phyloP scores from a whole-genome alignment of 1,140 invertebrate species.

The Tribolium castaneum region DNA sequence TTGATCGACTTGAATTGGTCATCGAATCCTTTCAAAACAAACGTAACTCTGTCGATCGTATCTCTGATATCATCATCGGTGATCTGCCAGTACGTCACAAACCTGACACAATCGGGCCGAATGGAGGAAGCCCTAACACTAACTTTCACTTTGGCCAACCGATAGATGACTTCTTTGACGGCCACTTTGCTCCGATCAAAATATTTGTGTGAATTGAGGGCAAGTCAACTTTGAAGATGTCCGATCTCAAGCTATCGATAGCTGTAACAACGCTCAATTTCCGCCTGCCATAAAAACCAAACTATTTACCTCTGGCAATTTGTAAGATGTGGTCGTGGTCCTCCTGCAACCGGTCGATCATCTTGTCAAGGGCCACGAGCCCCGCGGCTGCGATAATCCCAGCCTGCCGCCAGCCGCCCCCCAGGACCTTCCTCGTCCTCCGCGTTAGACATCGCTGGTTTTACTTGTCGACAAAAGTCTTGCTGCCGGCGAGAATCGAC shows the following conservation, averaged over 20 bases:
- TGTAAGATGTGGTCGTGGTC: slow-evolving; percentile 80
- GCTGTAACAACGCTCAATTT: slow-evolving; percentile 63
- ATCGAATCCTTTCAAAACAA: slow-evolving; percentile 69
- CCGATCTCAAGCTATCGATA: slow-evolving; percentile 68
- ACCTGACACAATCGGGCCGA: slow-evolving; percentile 67
- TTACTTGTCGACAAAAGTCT: slow-evolving; percentile 82
- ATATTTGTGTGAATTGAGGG: slow-evolving; percentile 81
- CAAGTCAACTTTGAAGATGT: slow-evolving; percentile 71
- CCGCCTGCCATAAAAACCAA: not conserved
- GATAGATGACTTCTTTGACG: slow-evolving; percentile 67
- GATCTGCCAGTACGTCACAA: slow-evolving; percentile 77
- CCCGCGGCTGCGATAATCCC: slow-evolving; percentile 92
- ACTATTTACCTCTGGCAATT: slow-evolving; percentile 74
- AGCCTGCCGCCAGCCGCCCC: slow-evolving; percentile 92
- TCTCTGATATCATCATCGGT: slow-evolving; percentile 70
- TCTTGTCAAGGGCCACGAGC: slow-evolving; percentile 81
- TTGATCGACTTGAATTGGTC: not conserved
- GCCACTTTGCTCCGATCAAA: slow-evolving; percentile 66
- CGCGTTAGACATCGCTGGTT: not conserved
- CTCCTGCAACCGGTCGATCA: slow-evolving; percentile 73
- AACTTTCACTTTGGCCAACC: slow-evolving; percentile 65
- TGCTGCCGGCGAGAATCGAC: slow-evolving; percentile 83
- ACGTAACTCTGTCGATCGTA: slow-evolving; percentile 72
- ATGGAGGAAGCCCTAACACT: slow-evolving; percentile 69
- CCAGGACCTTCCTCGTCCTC: slow-evolving; percentile 85